phyloP scores from a whole-genome alignment of 2,888 invertebrate genomes.

The Julus scandinavius region DNA sequence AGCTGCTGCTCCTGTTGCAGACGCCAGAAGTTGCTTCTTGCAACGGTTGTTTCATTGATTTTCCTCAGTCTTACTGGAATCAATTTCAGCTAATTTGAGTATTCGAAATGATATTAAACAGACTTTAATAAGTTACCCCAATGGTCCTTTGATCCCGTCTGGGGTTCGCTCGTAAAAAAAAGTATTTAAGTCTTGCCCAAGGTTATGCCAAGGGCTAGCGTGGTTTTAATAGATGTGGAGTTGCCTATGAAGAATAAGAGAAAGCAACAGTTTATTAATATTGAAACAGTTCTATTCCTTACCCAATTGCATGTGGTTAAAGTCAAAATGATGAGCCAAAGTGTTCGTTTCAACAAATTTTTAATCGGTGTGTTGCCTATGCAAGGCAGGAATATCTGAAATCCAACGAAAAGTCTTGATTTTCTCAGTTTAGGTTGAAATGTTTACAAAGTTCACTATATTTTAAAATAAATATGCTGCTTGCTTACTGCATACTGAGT shows the following conservation, averaged over 20 bases:
- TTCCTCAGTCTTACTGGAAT: background rate
- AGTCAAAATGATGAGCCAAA: too few species aligned
- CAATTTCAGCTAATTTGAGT: background rate
- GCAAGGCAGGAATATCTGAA: too few species aligned
- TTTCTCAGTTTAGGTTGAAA: too few species aligned
- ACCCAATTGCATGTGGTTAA: too few species aligned
- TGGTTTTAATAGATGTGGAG: background rate
- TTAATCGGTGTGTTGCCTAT: too few species aligned
- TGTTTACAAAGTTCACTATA: too few species aligned
- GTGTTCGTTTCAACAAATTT: too few species aligned
- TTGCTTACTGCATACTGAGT: background rate
- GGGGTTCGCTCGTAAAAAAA: background rate
- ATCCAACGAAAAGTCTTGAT: too few species aligned
- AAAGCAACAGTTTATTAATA: background rate
- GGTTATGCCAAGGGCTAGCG: constrained; percentile 36
- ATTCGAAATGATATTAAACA: background rate
- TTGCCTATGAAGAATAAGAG: background rate
- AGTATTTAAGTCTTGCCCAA: background rate
- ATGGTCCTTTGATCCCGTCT: background rate
- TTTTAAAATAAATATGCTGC: too few species aligned
- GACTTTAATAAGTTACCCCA: background rate
- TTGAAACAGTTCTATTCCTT: background rate
- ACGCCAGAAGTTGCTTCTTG: background rate
- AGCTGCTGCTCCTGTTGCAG: background rate
- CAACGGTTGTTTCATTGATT: background rate